Evolutionary conservation across 2,888 invertebrate genomes (phyloP).

Genomic region (Tolmerus cingulatus): DNA sequence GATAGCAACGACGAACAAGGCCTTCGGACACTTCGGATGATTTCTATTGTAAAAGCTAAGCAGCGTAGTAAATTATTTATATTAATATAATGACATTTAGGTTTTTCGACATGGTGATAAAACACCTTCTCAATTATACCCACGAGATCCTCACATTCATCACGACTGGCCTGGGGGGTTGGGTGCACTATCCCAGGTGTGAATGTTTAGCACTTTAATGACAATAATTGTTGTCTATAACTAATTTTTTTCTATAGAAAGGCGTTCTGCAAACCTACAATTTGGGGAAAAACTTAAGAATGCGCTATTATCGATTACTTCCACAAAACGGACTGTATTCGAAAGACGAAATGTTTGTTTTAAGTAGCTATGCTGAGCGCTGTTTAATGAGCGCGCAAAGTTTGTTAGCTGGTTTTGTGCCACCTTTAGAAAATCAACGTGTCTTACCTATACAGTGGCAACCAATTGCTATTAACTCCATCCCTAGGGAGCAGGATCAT

Average conservation of each 20-base stretch:
- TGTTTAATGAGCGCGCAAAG: conserved; percentile 81
- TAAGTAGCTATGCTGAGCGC: conserved; percentile 82
- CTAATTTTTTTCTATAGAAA: conserved; percentile 59
- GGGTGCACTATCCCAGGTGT: conserved; percentile 74
- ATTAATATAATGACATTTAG: conserved; percentile 51
- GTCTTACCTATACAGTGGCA: conserved; percentile 74
- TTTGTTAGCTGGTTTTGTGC: conserved; percentile 75
- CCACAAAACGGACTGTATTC: conserved; percentile 68
- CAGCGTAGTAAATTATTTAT: background rate
- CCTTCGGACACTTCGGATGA: conserved; percentile 59
- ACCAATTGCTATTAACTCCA: conserved; percentile 85
- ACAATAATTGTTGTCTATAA: background rate
- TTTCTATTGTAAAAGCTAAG: conserved; percentile 57
- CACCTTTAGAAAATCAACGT: conserved; percentile 61
- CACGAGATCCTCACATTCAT: conserved; percentile 79
- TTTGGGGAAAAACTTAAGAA: conserved; percentile 75
- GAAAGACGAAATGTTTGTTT: conserved; percentile 69
- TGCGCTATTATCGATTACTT: conserved; percentile 74
- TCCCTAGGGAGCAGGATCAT: conserved; percentile 74
- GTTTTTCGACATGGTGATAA: conserved; percentile 63
- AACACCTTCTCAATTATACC: conserved; percentile 76
- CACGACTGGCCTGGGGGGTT: conserved; percentile 83
- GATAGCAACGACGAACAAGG: conserved; percentile 60
- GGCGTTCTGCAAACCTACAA: conserved; percentile 79
- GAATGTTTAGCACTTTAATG: background rate